Conservation (phyloP, 35 echinoderm and acorn worm species). For the Ophiothrix spiculata region DNA sequence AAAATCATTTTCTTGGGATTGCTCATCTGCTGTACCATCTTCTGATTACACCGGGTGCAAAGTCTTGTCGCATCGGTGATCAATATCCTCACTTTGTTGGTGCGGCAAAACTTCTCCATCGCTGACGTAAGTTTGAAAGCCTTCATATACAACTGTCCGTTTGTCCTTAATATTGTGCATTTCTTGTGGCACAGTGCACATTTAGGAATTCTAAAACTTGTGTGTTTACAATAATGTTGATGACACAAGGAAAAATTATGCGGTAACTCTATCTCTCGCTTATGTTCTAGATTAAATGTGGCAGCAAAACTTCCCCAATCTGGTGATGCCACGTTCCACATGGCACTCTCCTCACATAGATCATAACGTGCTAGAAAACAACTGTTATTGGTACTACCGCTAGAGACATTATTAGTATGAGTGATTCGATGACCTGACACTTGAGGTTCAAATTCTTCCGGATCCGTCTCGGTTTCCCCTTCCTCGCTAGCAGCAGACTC, state of each 20-base stretch:
- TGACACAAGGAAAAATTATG: conserved; percentile 8
- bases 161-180: not conserved
- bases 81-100: not conserved
- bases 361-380: not conserved
- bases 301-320: not conserved
- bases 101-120: not conserved
- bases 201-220: not conserved
- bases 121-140: not conserved
- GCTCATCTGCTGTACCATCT: not conserved
- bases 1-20: not conserved
- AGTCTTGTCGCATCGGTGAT: not conserved
- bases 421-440: too few species aligned
- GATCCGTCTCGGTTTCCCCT: not conserved
- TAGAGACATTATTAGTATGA: too few species aligned
- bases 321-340: not conserved
- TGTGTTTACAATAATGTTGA: not conserved
- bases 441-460: not conserved
- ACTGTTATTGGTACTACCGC: too few species aligned
- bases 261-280: not conserved
- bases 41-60: not conserved
- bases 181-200: conserved; percentile 7
- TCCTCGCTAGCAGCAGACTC: not conserved
- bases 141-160: not conserved
- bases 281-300: not conserved
- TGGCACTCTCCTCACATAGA: not conserved